Conservation (phyloP, 2,888 invertebrate genomes). For the Octonoba sinensis region DNA sequence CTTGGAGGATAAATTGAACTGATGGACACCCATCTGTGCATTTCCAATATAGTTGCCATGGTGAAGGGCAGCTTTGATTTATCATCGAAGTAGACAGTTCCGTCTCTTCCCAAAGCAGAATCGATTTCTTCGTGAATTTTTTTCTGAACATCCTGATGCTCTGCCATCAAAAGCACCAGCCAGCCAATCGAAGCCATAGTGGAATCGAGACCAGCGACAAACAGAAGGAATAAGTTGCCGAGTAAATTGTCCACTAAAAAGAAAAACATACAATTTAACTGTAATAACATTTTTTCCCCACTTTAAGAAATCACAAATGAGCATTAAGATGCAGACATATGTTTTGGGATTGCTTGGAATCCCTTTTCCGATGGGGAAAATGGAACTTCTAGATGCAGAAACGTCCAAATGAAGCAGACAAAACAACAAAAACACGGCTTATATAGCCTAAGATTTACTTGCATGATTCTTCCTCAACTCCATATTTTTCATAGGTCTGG, state of each 20-base stretch:
- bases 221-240: constrained; percentile 58
- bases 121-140: constrained; percentile 77
- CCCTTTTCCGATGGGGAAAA: background rate
- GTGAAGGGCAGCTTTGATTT: constrained; percentile 82
- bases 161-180: constrained; percentile 75
- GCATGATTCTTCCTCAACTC: no score
- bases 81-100: constrained; percentile 75
- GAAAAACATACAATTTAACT: constrained; percentile 3
- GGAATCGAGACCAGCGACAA: constrained; percentile 60
- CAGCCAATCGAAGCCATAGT: constrained; percentile 58
- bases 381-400: background rate
- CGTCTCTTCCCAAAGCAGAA: constrained; percentile 75
- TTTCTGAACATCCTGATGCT: constrained; percentile 75
- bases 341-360: no score
- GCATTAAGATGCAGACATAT: no score
- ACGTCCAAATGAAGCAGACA: no score
- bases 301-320: background rate
- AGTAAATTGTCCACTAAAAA: constrained; percentile 51
- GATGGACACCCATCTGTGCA: constrained; percentile 79
- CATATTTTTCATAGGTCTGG: no score
- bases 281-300: background rate
- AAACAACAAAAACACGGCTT: no score
- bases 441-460: no score
- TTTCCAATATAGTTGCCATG: constrained; percentile 83
- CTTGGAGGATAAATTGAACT: constrained; percentile 60